Base-by-base conservation (phyloP, 2,113 vertebrate genomes). In the Varanus komodoensis region DNA sequence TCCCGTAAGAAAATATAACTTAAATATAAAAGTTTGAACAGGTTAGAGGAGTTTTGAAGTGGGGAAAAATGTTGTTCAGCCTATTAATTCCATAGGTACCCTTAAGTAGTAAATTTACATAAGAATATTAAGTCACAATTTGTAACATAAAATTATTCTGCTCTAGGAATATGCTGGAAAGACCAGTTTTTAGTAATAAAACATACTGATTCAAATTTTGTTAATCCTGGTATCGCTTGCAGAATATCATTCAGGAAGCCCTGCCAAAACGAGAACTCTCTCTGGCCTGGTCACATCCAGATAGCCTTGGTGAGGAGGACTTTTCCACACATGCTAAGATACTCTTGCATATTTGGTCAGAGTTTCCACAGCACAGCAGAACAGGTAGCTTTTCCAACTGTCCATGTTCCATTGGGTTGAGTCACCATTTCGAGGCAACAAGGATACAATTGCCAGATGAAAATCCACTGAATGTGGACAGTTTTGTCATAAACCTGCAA, bases 1-100 rank as follows among this genome's bases (percentile, higher is more conserved):
- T 97, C 95, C 92, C 95, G 97, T 98, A 97, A 96, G 97, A 98
- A 98, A 97, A 98, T 97, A 97, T 97, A 98, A 98, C 97, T 98
- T 97, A 97, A 98, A 97, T 97, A 97, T 97, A 98, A 97, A 97
- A 97, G 96, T 97, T 90, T 96, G 96, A 94, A 97, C 93, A 96
- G 96, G 95, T 95, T 96, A 87, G n/a, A 96, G 96, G 96, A 97
- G 95, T 95, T 96, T 96, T 96, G 25, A 57, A 44, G 54, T 54
- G 54, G 79, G 94, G 95, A 78, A 78, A 78, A 97, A 96, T 95
- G 97, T 95, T 96, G 97, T 96, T 96, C 94, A 95, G 96, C 96
- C 95, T 94, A 94, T 96, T 95, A 94, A 92, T 97, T 95, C 94
- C 95, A 95, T 94, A 97, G 94, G 94, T 97, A 96, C 94, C 96